Conservation (phyloP, 2,113 vertebrate species). For the Cairina moschata region DNA sequence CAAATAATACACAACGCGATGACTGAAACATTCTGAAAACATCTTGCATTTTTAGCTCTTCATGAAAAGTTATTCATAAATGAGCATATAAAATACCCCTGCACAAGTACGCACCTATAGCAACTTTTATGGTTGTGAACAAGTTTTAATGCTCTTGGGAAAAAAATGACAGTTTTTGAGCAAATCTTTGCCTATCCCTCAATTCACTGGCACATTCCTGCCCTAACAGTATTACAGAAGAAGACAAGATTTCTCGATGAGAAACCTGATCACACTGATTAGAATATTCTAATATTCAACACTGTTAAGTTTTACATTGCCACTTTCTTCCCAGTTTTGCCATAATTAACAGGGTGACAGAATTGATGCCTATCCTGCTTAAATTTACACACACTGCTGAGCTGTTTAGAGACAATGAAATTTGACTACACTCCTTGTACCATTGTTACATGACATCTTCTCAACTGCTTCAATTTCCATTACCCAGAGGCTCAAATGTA, state of each 20-base stretch:
- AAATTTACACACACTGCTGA: neutral
- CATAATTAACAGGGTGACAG: neutral
- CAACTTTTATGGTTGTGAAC: neutral
- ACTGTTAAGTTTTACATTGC: neutral
- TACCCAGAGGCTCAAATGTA: neutral
- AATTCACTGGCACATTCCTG: neutral
- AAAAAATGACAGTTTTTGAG: neutral
- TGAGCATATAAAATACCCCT: neutral
- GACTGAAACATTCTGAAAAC: neutral
- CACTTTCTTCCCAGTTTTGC: neutral
- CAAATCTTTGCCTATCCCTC: neutral
- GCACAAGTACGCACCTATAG: neutral
- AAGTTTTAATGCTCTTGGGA: neutral
- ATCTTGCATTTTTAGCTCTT: neutral
- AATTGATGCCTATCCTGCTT: neutral
- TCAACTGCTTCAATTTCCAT: neutral
- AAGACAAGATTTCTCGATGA: neutral
- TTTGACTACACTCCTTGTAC: neutral
- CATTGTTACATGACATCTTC: neutral
- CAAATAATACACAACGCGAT: fast-evolving
- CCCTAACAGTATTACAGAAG: neutral
- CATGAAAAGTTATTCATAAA: neutral
- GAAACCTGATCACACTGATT: neutral
- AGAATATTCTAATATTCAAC: neutral
- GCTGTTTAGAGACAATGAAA: constrained; percentile 12